Percentiles rank a stretch among this genome's conserved stretches.
Conservation (phyloP, 2,113 vertebrate species). For the Bubo scandiacus region DNA sequence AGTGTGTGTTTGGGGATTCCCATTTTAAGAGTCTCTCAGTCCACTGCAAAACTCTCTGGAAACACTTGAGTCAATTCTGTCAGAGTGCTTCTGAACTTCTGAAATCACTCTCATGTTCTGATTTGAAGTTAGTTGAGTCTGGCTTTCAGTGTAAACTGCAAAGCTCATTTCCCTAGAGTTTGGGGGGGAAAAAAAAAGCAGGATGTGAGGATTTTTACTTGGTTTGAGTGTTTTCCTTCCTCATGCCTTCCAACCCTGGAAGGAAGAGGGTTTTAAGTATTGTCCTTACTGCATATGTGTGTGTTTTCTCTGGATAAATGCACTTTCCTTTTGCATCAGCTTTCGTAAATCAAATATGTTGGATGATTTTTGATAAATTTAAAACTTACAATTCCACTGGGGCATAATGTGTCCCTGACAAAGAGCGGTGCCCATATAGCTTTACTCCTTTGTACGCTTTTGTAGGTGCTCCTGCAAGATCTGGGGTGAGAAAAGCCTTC, state of each 20-base stretch:
- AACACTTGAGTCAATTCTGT: not conserved
- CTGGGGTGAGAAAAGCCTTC: not conserved
- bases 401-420: not conserved
- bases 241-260: not conserved
- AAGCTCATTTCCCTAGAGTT: not conserved
- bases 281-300: not conserved
- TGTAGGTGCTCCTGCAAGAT: not conserved
- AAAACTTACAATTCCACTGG: not conserved
- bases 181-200: not conserved
- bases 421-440: not conserved
- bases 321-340: not conserved
- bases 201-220: not conserved
- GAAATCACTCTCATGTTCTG: not conserved
- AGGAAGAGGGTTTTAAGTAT: not conserved
- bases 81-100: not conserved
- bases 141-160: not conserved
- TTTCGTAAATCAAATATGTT: not conserved
- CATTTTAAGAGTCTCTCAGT: not conserved
- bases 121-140: not conserved
- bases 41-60: not conserved
- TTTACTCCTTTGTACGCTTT: not conserved
- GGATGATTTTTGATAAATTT: not conserved
- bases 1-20: not conserved
- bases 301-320: not conserved
- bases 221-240: not conserved